Conservation (phyloP, 2,888 invertebrate species). For the Tiliacea aurago region DNA sequence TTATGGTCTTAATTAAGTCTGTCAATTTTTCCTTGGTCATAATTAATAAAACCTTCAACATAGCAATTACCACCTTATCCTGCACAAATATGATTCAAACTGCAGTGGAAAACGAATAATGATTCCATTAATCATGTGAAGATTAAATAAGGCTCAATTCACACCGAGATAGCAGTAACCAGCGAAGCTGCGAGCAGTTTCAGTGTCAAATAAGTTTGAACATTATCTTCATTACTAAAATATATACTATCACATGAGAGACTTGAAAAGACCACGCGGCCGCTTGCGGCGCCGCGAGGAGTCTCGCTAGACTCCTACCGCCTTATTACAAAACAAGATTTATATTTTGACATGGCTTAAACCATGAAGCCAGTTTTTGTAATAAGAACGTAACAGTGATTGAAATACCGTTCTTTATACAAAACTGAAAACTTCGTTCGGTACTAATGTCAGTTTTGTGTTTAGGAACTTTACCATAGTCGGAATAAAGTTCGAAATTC, state of each 20-base stretch:
- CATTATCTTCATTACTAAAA: background rate
- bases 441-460: too few relatives aligned
- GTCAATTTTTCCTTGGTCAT: background rate
- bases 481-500: too few relatives aligned
- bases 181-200: background rate
- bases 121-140: slow-evolving; percentile 13
- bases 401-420: too few relatives aligned
- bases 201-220: background rate
- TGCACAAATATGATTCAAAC: background rate
- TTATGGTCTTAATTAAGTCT: background rate
- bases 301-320: too few relatives aligned
- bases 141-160: slow-evolving; percentile 1
- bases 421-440: too few relatives aligned
- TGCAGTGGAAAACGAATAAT: background rate
- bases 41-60: background rate
- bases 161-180: background rate
- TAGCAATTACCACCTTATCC: background rate
- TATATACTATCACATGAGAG: background rate
- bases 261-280: background rate
- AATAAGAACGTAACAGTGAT: too few relatives aligned
- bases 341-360: too few relatives aligned
- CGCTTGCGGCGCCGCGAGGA: background rate
- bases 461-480: too few relatives aligned
- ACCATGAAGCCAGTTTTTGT: too few relatives aligned
- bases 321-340: too few relatives aligned